Evolutionary conservation across 1,140 invertebrate genomes (phyloP), one percentile per base, ranked within the genome.

Genomic region (Vanessa tameamea): DNA sequence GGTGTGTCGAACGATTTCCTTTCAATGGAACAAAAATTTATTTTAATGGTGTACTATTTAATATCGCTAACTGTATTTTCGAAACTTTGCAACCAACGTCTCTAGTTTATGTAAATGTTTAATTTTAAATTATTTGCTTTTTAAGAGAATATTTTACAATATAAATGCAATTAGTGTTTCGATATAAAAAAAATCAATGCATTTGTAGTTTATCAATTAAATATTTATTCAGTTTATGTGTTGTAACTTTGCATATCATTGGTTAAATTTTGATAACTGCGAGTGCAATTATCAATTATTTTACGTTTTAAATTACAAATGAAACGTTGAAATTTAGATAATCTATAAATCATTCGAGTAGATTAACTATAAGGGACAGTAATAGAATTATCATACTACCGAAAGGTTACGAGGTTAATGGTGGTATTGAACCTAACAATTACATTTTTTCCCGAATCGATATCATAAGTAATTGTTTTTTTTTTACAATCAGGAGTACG

Each of bases 381-480:
- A 55, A 57, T 57, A 68, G 55, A 50, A 59, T 70, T 53, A 64
- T 71, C 37, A 59, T 64, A 64, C 50, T 47, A 66, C 43, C 47
- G 37, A 48, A 68, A 72, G 72, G 72, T 73, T 23, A 72, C 16
- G n/a, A 69, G 65, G 72, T 61, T 69, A 73, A 73, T 64, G 69
- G 69, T 68, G 74, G 59, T 69, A 55, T 55, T 71, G 73, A 64
- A 69, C 72, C 51, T 65, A 70, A 71, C 64, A 76, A 76, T 68
- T 71, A 72, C 1, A 65, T 65, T 70, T 69, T 70, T 51, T 64
- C 67, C 69, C 64, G 74, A 83, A 83, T 80, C 83, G 80, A 84
- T 85, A 73, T 79, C 75, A 64, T 80, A 76, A 77, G 78, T 86
- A 83, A 87, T 86, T 83, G 82, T 87, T 77, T 69, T 69, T 69